These are phyloP conservation scores for Theodoxus fluviatilis DNA, from an alignment of 2,888 invertebrate genomes.

Conservation along the genomic window DNA sequence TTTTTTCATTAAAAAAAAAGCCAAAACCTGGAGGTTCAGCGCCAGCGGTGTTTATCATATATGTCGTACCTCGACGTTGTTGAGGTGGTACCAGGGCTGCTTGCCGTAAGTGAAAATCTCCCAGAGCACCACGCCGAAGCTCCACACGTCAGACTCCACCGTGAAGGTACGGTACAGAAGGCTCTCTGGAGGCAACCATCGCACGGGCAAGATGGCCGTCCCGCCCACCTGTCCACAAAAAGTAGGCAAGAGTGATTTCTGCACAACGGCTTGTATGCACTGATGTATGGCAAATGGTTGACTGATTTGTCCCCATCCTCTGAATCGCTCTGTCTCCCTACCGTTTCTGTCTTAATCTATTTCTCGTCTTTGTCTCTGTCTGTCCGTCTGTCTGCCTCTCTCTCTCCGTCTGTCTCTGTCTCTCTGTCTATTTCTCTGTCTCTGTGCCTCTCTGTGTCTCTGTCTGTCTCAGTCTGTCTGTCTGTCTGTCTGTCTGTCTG, in stretches of 20 bases:
- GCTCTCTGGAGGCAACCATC: constrained; percentile 68
- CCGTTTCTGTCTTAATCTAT: not conserved
- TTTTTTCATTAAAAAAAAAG: no score
- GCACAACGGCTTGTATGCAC: no score
- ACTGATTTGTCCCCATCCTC: no score
- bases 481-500: not conserved
- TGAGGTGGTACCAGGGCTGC: constrained; percentile 67
- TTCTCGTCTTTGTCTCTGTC: not conserved
- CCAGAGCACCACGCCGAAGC: constrained; percentile 68
- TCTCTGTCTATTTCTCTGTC: not conserved
- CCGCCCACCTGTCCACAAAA: constrained; percentile 59
- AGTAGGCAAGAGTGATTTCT: no score
- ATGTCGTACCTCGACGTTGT: constrained; percentile 65
- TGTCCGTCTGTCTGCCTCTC: constrained; percentile 3
- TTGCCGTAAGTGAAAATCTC: constrained; percentile 67
- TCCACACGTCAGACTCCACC: constrained; percentile 67
- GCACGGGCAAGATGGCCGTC: constrained; percentile 65
- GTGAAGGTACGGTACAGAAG: constrained; percentile 67
- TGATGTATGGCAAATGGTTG: no score
- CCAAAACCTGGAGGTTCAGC: no score
- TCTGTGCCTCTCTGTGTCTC: constrained; percentile 4
- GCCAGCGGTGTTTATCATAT: no score
- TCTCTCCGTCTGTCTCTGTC: constrained; percentile 11
- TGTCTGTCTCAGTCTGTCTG: not conserved
- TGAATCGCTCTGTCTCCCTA: not conserved